phyloP scores from a whole-genome alignment of 2,113 vertebrate species.

The Podocnemis expansa region DNA sequence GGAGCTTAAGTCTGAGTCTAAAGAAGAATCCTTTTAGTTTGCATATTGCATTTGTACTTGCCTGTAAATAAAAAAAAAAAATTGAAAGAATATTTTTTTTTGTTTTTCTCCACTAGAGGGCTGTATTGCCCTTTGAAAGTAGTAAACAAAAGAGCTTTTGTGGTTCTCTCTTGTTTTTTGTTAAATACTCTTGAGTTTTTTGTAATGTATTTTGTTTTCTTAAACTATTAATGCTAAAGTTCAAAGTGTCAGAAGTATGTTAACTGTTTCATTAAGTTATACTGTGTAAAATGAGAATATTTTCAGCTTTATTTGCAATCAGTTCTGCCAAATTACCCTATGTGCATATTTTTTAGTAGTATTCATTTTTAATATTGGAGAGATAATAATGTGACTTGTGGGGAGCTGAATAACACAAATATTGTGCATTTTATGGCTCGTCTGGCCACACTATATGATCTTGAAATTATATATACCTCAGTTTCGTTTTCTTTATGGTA shows the following conservation, averaged over 20 bases:
- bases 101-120: constrained; percentile 72
- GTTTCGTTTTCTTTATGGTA: neutral
- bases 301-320: neutral
- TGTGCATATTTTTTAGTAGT: neutral
- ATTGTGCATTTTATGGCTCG: neutral
- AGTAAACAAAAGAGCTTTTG: constrained; percentile 45
- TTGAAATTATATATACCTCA: neutral
- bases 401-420: constrained; percentile 35
- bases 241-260: constrained; percentile 11
- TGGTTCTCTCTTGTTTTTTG: constrained; percentile 10
- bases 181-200: constrained; percentile 54
- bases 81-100: neutral
- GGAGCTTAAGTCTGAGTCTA: fast-evolving
- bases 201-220: constrained; percentile 24
- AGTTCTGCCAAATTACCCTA: constrained; percentile 34
- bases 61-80: neutral
- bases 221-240: constrained; percentile 24
- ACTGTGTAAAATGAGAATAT: constrained; percentile 30
- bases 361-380: constrained; percentile 37
- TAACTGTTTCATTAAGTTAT: neutral
- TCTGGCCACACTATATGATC: neutral
- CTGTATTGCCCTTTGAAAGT: constrained; percentile 72
- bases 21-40: neutral
- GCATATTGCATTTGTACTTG: fast-evolving
- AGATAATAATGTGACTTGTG: constrained; percentile 24